A percentile compares a stretch with the other conserved stretches of the same genome.
phyloP scores from a whole-genome alignment of 2,888 invertebrate species.

The Drosophila kuntzei region DNA sequence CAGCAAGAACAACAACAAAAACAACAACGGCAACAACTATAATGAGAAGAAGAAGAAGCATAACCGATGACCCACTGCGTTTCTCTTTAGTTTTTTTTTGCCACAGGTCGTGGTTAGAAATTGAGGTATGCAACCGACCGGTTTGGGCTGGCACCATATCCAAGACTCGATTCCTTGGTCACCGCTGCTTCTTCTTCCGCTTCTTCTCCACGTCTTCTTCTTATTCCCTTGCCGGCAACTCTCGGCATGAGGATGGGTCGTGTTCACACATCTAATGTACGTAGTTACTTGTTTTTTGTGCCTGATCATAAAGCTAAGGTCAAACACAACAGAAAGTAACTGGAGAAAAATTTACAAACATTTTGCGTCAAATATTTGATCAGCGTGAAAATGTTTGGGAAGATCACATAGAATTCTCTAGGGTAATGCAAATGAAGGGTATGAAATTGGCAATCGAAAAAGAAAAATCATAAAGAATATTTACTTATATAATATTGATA shows the following conservation, averaged over 20 bases:
- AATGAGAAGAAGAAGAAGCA: constrained; percentile 44
- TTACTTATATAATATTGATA: neutral
- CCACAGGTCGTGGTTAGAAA: constrained; percentile 81
- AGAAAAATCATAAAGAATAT: neutral
- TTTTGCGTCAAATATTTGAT: constrained; percentile 73
- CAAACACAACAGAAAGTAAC: constrained; percentile 41
- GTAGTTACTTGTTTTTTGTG: constrained; percentile 63
- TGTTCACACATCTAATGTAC: constrained; percentile 77
- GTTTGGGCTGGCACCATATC: constrained; percentile 75
- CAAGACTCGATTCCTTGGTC: constrained; percentile 61
- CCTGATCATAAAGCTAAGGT: constrained; percentile 73
- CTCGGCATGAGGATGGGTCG: constrained; percentile 53
- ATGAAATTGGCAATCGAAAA: neutral
- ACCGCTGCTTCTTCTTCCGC: constrained; percentile 21
- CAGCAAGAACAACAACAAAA: constrained; percentile 22
- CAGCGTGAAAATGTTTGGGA: constrained; percentile 45
- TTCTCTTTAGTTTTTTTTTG: constrained; percentile 65
- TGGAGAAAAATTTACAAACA: constrained; percentile 53
- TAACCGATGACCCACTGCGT: constrained; percentile 83
- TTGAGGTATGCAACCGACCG: constrained; percentile 79
- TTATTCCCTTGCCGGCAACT: constrained; percentile 31
- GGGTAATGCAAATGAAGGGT: neutral
- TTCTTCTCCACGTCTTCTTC: constrained; percentile 20
- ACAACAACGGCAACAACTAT: constrained; percentile 8
- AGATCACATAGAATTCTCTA: constrained; percentile 11